phyloP scores from a whole-genome alignment of 2,113 vertebrate genomes.

The Cyanistes caeruleus region DNA sequence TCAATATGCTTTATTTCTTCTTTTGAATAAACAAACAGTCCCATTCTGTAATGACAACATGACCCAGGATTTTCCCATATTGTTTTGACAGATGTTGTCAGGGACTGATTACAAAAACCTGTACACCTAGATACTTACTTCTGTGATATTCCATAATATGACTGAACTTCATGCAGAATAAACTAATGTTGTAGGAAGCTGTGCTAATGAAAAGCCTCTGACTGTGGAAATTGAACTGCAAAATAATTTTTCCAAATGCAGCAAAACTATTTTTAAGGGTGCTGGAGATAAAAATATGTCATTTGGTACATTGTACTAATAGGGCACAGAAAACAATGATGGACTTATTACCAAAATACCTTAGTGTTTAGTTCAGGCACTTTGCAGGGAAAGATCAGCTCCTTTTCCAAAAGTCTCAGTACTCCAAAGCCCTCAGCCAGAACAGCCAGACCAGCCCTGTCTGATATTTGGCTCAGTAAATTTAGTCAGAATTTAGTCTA shows the following conservation, averaged over 20 bases:
- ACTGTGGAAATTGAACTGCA: not conserved
- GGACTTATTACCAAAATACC: not conserved
- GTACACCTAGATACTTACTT: constrained; percentile 21
- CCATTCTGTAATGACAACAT: constrained; percentile 10
- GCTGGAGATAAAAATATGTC: not conserved
- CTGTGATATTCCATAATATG: not conserved
- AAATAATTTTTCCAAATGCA: not conserved
- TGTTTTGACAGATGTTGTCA: constrained; percentile 58
- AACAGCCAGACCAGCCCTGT: not conserved
- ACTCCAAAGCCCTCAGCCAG: not conserved
- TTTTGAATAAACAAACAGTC: constrained; percentile 47
- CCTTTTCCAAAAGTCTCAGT: not conserved
- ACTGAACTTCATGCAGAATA: not conserved
- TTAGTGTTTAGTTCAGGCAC: not conserved
- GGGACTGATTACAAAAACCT: constrained; percentile 28
- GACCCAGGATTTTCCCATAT: constrained; percentile 37
- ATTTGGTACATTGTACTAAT: not conserved
- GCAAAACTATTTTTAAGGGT: not conserved
- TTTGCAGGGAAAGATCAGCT: not conserved
- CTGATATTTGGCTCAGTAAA: not conserved
- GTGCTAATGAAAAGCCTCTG: constrained; percentile 1
- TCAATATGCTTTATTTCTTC: constrained; percentile 49
- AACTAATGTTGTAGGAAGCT: not conserved
- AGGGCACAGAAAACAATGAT: not conserved
- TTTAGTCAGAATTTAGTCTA: not conserved